Conservation (phyloP, 2,113 vertebrate species). For the Leucopsar rothschildi region DNA sequence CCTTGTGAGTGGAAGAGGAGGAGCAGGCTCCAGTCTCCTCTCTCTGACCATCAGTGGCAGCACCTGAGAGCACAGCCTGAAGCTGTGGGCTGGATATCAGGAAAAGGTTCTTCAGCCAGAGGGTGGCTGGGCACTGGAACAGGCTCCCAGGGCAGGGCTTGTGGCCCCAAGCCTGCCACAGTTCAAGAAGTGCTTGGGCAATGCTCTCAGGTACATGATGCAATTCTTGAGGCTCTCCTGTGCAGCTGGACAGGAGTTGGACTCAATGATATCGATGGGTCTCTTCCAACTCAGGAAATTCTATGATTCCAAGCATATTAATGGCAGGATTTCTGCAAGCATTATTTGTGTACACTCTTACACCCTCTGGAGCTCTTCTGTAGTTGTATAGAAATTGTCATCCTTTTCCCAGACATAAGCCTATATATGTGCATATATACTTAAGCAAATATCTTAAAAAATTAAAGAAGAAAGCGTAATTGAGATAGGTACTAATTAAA, state of each 20-base stretch:
- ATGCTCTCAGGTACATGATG: too few species aligned
- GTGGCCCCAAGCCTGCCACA: background rate
- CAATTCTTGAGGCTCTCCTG: background rate
- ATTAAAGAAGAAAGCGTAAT: background rate
- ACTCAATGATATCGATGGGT: fast-evolving
- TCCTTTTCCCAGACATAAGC: background rate
- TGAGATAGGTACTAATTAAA: background rate
- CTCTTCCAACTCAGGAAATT: background rate
- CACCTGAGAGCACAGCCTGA: fast-evolving
- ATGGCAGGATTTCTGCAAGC: background rate
- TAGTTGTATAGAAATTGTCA: background rate
- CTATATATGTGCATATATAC: too few species aligned
- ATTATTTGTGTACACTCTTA: background rate
- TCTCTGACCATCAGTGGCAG: background rate
- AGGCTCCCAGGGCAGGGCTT: too few species aligned
- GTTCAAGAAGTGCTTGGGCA: background rate
- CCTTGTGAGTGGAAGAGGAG: fast-evolving
- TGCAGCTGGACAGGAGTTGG: too few species aligned
- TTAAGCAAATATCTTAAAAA: background rate
- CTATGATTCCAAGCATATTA: fast-evolving
- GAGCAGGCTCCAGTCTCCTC: background rate
- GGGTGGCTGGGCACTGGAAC: fast-evolving
- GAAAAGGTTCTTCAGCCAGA: background rate
- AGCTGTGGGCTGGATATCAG: background rate
- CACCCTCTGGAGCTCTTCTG: background rate